A percentile compares a stretch with the other conserved stretches of the same genome.
Conservation (phyloP, 35 echinoderm and acorn worm species). For the Acanthaster planci region DNA sequence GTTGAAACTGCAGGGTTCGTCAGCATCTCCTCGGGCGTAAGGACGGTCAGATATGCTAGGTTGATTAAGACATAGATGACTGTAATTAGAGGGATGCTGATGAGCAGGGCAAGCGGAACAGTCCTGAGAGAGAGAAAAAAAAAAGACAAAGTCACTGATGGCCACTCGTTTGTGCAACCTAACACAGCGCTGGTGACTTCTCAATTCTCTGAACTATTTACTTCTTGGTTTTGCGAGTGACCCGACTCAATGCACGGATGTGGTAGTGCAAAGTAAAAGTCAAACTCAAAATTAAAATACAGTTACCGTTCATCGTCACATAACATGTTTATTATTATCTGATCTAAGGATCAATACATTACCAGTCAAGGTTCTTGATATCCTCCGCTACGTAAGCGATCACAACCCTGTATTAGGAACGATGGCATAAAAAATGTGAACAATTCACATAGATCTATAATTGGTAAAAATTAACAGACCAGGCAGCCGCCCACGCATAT, state of each 20-base stretch:
- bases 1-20: conserved; percentile 2
- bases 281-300: no score
- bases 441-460: background rate
- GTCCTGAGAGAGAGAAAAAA: conserved; percentile 18
- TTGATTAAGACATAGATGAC: conserved; percentile 32
- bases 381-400: conserved; percentile 65
- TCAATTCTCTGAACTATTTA: no score
- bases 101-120: conserved; percentile 42
- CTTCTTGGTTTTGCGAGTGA: no score
- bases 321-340: no score
- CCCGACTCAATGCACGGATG: no score
- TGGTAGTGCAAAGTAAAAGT: no score
- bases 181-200: background rate
- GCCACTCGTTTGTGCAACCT: background rate
- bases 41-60: conserved; percentile 24
- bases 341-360: conserved; percentile 21
- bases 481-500: no score
- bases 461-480: no score
- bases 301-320: no score
- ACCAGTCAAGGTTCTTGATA: conserved; percentile 53
- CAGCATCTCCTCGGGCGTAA: conserved; percentile 35
- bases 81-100: conserved; percentile 37
- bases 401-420: conserved; percentile 50
- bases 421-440: background rate
- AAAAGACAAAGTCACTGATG: background rate